These are phyloP conservation scores for Grammomys dolichurus DNA, from an alignment of 2,113 vertebrate genomes.

Conservation along the genomic window DNA sequence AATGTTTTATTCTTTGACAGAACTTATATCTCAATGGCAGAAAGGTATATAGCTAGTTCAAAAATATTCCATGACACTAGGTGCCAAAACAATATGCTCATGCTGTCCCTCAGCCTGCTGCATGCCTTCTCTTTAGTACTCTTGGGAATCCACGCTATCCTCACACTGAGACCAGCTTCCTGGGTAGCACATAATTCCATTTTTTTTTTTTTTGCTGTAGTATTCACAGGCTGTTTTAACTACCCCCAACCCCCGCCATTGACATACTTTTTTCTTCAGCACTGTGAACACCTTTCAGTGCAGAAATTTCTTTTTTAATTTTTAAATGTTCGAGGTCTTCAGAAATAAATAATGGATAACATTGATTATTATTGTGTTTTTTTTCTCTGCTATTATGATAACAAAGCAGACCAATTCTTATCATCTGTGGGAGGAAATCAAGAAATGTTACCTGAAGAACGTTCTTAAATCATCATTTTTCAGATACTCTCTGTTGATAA, in stretches of 20 bases:
- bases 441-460: too few species aligned
- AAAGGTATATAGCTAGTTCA: background rate
- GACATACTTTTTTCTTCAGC: background rate
- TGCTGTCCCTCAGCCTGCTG: background rate
- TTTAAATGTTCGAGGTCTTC: background rate
- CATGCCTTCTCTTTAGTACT: too few species aligned
- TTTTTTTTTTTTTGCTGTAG: background rate
- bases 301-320: background rate
- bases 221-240: background rate
- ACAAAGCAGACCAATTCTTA: background rate
- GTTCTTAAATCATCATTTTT: background rate
- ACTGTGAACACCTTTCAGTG: background rate
- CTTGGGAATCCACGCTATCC: too few species aligned
- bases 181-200: fast-evolving
- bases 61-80: background rate
- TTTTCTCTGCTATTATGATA: background rate
- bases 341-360: background rate
- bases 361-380: background rate
- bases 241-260: too few species aligned
- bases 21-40: background rate
- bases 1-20: background rate
- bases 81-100: too few species aligned
- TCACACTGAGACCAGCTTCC: too few species aligned
- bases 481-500: background rate
- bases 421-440: background rate